Evolutionary conservation across 2,888 invertebrate genomes (phyloP).

Genomic region (Resseliella maxima): DNA sequence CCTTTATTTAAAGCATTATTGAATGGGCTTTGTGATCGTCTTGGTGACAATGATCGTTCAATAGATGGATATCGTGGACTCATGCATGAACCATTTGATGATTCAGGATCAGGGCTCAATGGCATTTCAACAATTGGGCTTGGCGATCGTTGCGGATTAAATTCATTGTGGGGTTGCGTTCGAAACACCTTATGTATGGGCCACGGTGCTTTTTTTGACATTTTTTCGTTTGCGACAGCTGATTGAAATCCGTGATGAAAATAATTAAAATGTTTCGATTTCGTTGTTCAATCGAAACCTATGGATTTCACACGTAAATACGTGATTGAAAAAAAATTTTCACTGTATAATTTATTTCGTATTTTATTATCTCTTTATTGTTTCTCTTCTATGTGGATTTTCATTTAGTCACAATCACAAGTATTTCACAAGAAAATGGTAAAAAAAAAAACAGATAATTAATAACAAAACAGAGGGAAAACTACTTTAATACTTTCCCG

Average conservation of each 20-base stretch:
- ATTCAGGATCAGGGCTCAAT: slow-evolving; percentile 64
- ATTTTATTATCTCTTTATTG: no score
- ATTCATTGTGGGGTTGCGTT: slow-evolving; percentile 67
- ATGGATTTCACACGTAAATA: slow-evolving; percentile 6
- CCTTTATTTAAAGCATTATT: slow-evolving; percentile 57
- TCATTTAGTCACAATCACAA: neutral
- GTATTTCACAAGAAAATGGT: neutral
- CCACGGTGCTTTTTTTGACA: slow-evolving; percentile 78
- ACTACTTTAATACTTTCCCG: neutral
- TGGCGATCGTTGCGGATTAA: slow-evolving; percentile 64
- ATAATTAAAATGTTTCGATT: neutral
- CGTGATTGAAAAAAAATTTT: no score
- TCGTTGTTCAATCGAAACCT: neutral
- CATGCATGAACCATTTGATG: slow-evolving; percentile 56
- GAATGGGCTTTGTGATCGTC: slow-evolving; percentile 60
- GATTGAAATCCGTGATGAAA: neutral
- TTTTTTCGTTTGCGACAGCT: no score
- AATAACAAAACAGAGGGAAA: neutral
- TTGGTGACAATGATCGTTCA: slow-evolving; percentile 62
- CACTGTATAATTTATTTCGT: no score
- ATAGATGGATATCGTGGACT: slow-evolving; percentile 59
- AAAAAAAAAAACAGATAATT: no score
- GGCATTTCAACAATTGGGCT: slow-evolving; percentile 68
- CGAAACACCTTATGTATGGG: slow-evolving; percentile 74
- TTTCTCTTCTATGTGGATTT: no score